Base-by-base conservation (phyloP, 2,888 invertebrate species). In the Drosophila macrospina region DNA sequence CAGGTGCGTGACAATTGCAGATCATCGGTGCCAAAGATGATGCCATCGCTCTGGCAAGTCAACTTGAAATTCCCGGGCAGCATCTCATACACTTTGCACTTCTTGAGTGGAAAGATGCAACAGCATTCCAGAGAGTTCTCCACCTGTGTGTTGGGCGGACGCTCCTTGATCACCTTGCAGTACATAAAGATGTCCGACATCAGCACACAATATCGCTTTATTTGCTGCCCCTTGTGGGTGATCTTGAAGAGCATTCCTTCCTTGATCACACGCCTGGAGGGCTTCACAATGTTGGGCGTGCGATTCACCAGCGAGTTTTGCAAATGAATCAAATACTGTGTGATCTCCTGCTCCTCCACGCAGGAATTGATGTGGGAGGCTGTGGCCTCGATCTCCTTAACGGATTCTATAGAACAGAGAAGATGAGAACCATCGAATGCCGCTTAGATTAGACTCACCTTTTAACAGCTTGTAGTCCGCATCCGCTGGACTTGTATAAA, bases 121-220 rank as follows among this genome's bases (percentile, higher is more conserved):
- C 94, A 94, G 75, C 95, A 95, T 78, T 94, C 94, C 5, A 95
- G 86, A 0, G 94, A 94, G 81, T 94, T 94, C 10, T 94, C 93
- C 30, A 93, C 93, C 2, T 93, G 92, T 0, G 94, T 93, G 51
- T 94, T 93, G 4, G 93, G 90, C 13, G 86, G 26, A 0, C 92
- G 90, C 30, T 92, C 92, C 78, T 94, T 93, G 56, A 93, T 91
- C 52, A 94, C 93, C 92, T 96, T 96, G 84, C 95, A 96, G 86
- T 95, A 96, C 90, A 96, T 93, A 44, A 96, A 92, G 79, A 95
- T 95, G 86, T 96, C 96, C 13, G 94, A 95, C 92, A 96, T 94
- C 13, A 96, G 93, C 72, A 96, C 93, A 69, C 96, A 95, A 88
- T 95, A 95, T 6, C 95, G 91, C 78, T 94, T 94, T 61, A 94